Evolutionary conservation across 2,888 invertebrate species (phyloP).

Genomic region (Apodemia zela): DNA sequence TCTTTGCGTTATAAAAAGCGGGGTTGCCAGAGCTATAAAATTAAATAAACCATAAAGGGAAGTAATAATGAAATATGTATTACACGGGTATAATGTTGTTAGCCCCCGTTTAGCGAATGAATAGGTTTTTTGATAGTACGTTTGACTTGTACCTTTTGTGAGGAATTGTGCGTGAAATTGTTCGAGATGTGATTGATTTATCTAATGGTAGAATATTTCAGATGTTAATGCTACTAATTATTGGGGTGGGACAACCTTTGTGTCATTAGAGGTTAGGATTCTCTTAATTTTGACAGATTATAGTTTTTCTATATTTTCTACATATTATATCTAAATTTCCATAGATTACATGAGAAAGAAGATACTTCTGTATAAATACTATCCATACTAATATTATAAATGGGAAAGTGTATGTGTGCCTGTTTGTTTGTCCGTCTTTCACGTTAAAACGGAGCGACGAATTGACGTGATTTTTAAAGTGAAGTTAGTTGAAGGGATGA

Average conservation of each 20-base stretch:
- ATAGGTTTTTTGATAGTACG: conserved; percentile 61
- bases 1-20: conserved; percentile 47
- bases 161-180: conserved; percentile 73
- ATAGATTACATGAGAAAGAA: too few species aligned
- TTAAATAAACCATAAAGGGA: conserved; percentile 72
- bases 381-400: too few species aligned
- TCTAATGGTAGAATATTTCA: conserved; percentile 45
- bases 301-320: too few species aligned
- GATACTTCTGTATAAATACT: too few species aligned
- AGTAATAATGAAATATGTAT: conserved; percentile 80
- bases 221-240: conserved; percentile 59
- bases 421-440: too few species aligned
- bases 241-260: conserved; percentile 39
- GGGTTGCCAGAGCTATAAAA: conserved; percentile 70
- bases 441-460: too few species aligned
- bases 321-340: too few species aligned
- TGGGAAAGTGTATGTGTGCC: too few species aligned
- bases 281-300: too few species aligned
- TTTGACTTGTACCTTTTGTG: conserved; percentile 73
- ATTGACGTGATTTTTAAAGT: too few species aligned
- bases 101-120: conserved; percentile 64
- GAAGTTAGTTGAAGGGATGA: too few species aligned
- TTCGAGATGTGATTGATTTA: conserved; percentile 65
- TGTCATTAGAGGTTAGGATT: too few species aligned
- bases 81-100: conserved; percentile 79